Conservation (phyloP, 2,113 vertebrate genomes). For the Perca schrenkii region DNA sequence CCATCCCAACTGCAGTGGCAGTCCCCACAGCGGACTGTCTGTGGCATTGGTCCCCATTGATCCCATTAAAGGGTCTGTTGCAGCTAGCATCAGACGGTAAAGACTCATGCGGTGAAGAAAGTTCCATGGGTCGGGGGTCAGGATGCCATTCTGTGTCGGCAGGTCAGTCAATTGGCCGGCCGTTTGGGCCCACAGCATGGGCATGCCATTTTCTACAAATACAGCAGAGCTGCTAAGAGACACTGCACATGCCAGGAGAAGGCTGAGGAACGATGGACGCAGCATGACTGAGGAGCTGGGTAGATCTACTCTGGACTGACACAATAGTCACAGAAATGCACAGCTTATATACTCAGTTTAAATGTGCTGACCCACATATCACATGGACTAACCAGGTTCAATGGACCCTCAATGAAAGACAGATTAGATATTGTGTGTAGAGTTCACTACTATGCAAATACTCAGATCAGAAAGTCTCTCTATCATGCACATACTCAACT, state of each 20-base stretch:
- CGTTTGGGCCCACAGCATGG: slow-evolving; percentile 83
- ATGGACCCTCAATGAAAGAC: slow-evolving; percentile 11
- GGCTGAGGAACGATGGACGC: neutral
- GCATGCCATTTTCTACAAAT: slow-evolving; percentile 71
- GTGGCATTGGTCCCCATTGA: slow-evolving; percentile 78
- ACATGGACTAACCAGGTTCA: slow-evolving; percentile 2
- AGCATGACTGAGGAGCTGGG: slow-evolving; percentile 52
- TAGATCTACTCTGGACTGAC: slow-evolving; percentile 8
- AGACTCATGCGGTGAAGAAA: slow-evolving; percentile 85
- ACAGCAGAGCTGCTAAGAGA: slow-evolving; percentile 56
- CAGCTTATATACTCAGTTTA: slow-evolving; percentile 30
- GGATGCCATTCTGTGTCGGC: slow-evolving; percentile 52
- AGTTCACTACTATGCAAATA: neutral
- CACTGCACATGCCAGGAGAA: slow-evolving; percentile 53
- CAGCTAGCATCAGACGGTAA: slow-evolving; percentile 84
- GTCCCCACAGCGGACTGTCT: slow-evolving; percentile 88
- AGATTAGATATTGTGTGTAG: slow-evolving; percentile 44
- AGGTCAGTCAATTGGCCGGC: slow-evolving; percentile 75
- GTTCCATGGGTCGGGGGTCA: slow-evolving; percentile 85
- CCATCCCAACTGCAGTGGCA: slow-evolving; percentile 91
- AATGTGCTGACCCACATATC: neutral
- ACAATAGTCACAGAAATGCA: too few species aligned
- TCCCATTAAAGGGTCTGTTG: slow-evolving; percentile 84
- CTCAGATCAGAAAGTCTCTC: neutral
- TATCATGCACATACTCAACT: neutral